These are phyloP conservation scores for Popillia japonica DNA, from an alignment of 1,140 invertebrate species.

Conservation along the genomic window DNA sequence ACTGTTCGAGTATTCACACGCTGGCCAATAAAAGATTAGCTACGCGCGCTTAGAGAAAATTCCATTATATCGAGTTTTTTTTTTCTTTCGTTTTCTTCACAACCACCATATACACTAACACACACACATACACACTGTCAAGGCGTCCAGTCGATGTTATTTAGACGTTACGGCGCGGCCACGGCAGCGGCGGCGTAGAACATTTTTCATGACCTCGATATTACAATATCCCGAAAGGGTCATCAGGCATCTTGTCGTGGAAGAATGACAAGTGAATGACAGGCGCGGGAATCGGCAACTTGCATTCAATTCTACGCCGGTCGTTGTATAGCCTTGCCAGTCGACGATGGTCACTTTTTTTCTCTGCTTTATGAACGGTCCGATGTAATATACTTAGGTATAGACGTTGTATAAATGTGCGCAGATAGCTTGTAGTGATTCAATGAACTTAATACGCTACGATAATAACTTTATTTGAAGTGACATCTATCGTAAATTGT, in stretches of 20 bases:
- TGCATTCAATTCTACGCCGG: conserved; percentile 22
- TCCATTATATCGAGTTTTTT: conserved; percentile 27
- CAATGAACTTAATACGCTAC: conserved; percentile 36
- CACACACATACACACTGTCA: not conserved
- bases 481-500: conserved; percentile 31
- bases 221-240: conserved; percentile 47
- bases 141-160: conserved; percentile 27
- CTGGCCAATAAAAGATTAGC: conserved; percentile 24
- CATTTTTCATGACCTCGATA: conserved; percentile 47
- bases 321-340: not conserved
- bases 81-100: no score
- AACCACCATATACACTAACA: no score
- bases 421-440: not conserved
- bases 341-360: not conserved
- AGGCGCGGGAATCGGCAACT: conserved; percentile 50
- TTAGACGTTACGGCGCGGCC: conserved; percentile 37
- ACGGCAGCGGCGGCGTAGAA: conserved; percentile 24
- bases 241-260: conserved; percentile 50
- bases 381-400: not conserved
- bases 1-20: conserved; percentile 4
- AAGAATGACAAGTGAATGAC: conserved; percentile 52
- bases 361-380: not conserved
- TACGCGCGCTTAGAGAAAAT: conserved; percentile 29
- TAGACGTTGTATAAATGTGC: not conserved
- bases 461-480: conserved; percentile 36